Evolutionary conservation across 2,797 vertebrate species (phyloP).

Genomic region (Chanos chanos): DNA sequence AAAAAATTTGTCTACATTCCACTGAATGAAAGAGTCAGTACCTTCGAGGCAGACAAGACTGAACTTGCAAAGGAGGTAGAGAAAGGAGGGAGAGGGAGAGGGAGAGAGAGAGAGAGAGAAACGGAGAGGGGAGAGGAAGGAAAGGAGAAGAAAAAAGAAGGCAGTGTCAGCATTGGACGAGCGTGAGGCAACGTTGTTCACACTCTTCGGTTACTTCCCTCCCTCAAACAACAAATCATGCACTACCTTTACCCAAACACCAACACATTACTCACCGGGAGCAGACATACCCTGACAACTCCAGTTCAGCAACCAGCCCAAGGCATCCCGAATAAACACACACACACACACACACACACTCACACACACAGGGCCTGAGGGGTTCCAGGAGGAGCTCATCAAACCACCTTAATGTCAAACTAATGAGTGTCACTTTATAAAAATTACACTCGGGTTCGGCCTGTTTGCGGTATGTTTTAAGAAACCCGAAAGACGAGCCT

Average conservation of each 20-base stretch:
- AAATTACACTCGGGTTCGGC: no score
- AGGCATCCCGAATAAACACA: no score
- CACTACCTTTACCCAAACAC: neutral
- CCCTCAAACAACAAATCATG: neutral
- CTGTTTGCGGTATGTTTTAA: no score
- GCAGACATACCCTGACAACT: neutral
- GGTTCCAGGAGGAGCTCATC: no score
- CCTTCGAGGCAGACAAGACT: constrained; percentile 66
- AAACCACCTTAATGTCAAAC: no score
- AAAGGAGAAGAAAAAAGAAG: constrained; percentile 16
- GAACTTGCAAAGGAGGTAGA: constrained; percentile 46
- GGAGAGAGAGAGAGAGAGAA: neutral
- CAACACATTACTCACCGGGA: neutral
- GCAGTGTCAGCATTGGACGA: constrained; percentile 56
- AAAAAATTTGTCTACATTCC: constrained; percentile 60
- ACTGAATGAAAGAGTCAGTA: constrained; percentile 68
- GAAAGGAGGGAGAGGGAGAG: neutral
- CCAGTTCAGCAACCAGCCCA: no score
- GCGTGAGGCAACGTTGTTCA: constrained; percentile 67
- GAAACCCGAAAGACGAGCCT: no score
- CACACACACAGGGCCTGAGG: no score
- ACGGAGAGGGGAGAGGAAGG: constrained; percentile 10
- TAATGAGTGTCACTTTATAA: no score
- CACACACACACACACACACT: no score
- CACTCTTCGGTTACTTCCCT: constrained; percentile 53